phyloP scores from a whole-genome alignment of 2,888 invertebrate genomes.

The Junonia oenone region DNA sequence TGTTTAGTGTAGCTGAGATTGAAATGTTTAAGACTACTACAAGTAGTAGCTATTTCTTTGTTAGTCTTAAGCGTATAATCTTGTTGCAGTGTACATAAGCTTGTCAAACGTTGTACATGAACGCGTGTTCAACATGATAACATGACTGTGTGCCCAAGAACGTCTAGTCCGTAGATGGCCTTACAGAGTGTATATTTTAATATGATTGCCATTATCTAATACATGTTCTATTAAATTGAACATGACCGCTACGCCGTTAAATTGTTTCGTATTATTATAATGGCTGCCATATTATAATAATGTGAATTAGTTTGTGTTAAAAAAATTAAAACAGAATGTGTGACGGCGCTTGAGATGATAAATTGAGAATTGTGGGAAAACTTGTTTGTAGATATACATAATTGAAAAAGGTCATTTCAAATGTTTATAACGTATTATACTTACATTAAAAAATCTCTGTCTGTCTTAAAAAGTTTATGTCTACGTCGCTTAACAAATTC shows the following conservation, averaged over 20 bases:
- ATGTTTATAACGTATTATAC: too few relatives aligned
- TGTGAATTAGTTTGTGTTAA: neutral
- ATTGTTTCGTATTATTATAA: neutral
- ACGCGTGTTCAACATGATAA: too few relatives aligned
- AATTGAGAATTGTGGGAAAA: neutral
- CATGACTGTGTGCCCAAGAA: too few relatives aligned
- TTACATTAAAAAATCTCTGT: neutral
- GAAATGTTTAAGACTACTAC: too few relatives aligned
- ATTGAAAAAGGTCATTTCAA: neutral
- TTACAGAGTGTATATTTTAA: neutral
- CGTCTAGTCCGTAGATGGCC: too few relatives aligned
- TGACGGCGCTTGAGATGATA: neutral
- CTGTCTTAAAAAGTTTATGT: too few relatives aligned
- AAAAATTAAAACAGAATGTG: neutral
- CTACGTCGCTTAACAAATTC: too few relatives aligned
- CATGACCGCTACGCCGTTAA: neutral
- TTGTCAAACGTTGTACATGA: too few relatives aligned
- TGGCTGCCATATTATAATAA: neutral
- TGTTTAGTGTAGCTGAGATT: too few relatives aligned
- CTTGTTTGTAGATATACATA: neutral
- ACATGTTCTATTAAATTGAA: slow-evolving; percentile 4
- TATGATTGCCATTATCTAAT: neutral
- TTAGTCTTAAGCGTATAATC: too few relatives aligned
- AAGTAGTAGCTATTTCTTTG: too few relatives aligned
- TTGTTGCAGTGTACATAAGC: too few relatives aligned